Percentiles rank a stretch among this genome's conserved stretches.
phyloP scores from a whole-genome alignment of 2,888 invertebrate genomes.

The Notodonta ziczac region DNA sequence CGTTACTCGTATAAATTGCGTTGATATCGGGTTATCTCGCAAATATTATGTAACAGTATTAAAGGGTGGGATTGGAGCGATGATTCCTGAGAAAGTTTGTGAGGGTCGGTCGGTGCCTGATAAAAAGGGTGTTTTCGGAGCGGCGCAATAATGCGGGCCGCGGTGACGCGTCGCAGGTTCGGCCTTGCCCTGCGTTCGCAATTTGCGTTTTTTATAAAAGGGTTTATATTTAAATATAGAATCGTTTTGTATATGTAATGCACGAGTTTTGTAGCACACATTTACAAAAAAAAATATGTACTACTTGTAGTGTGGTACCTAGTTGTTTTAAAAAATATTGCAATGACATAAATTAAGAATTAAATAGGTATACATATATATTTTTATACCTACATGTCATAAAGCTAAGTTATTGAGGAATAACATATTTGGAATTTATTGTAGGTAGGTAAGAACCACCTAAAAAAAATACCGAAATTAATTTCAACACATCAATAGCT shows the following conservation, averaged over 20 bases:
- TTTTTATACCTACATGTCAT: too few species aligned
- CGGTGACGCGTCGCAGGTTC: conserved; percentile 46
- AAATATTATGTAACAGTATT: conserved; percentile 66
- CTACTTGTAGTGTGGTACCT: too few species aligned
- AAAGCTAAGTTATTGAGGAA: too few species aligned
- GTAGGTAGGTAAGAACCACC: too few species aligned
- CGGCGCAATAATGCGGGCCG: conserved; percentile 60
- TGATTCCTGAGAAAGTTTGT: conserved; percentile 68
- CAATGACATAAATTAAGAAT: too few species aligned
- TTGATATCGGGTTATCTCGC: conserved; percentile 47
- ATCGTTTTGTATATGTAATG: too few species aligned
- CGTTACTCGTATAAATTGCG: conserved; percentile 39
- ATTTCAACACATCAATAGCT: background rate
- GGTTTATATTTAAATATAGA: too few species aligned
- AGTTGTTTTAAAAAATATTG: too few species aligned
- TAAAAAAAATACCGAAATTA: background rate
- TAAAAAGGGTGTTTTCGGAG: conserved; percentile 71
- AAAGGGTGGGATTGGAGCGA: conserved; percentile 63
- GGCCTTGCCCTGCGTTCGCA: conserved; percentile 1
- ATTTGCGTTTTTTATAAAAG: background rate
- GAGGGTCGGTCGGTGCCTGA: conserved; percentile 66
- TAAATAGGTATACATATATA: too few species aligned
- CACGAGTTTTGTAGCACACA: too few species aligned
- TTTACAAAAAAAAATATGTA: too few species aligned
- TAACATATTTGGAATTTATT: too few species aligned